Percentiles rank a stretch among this genome's conserved stretches.
phyloP scores from a whole-genome alignment of 2,113 vertebrate genomes.

The Clarias magur region DNA sequence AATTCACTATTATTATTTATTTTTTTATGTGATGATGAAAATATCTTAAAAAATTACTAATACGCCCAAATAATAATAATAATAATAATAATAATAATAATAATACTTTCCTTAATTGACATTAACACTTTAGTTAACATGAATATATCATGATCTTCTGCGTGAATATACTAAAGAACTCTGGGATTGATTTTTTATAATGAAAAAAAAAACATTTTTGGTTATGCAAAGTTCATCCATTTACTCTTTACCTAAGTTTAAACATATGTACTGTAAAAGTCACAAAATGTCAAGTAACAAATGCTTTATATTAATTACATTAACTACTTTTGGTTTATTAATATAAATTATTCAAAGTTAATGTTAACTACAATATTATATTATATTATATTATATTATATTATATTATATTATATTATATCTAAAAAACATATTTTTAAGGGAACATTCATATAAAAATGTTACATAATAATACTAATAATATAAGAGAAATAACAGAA shows the following conservation, averaged over 20 bases:
- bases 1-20: background rate
- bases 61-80: background rate
- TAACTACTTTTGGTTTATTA: background rate
- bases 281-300: background rate
- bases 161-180: background rate
- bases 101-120: background rate
- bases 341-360: background rate
- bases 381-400: too few species aligned
- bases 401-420: too few species aligned
- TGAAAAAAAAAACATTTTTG: background rate
- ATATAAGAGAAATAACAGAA: background rate
- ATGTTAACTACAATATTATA: background rate
- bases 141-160: background rate
- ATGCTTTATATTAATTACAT: background rate
- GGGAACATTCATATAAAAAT: background rate
- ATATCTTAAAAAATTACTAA: background rate
- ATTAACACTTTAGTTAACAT: background rate
- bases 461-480: background rate
- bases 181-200: background rate
- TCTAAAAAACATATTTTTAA: background rate
- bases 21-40: background rate
- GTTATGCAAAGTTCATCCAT: background rate
- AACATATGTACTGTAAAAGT: background rate
- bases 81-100: slow-evolving; percentile 1
- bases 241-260: background rate